phyloP scores from a whole-genome alignment of 1,140 invertebrate species.

The Euwallacea similis region DNA sequence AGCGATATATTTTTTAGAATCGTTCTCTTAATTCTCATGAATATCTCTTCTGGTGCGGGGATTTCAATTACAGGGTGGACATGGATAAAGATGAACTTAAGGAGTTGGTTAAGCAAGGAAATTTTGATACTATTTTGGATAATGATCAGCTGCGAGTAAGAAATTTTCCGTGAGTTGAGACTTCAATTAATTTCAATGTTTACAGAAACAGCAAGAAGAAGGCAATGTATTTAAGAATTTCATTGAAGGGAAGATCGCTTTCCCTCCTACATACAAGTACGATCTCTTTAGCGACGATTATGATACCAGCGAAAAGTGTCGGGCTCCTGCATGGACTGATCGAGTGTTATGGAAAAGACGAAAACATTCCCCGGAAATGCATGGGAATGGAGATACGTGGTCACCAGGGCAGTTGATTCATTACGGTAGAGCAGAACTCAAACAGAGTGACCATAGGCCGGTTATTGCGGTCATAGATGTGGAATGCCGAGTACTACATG shows the following conservation, averaged over 20 bases:
- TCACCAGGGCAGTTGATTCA: conserved; percentile 77
- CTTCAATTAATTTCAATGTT: conserved; percentile 28
- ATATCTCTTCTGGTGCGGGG: conserved; percentile 99
- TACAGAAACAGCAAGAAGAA: conserved; percentile 69
- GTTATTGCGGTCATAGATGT: conserved; percentile 90
- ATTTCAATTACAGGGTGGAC: conserved; percentile 99
- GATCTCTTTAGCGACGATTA: conserved; percentile 99
- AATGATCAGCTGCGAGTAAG: conserved; percentile 82
- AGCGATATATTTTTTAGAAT: conserved; percentile 51
- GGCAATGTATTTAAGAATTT: conserved; percentile 95
- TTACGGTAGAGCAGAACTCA: conserved; percentile 92
- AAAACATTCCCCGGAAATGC: conserved; percentile 69
- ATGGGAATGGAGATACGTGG: conserved; percentile 38
- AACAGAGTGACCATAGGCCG: conserved; percentile 97
- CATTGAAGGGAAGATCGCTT: conserved; percentile 88
- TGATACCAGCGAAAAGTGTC: conserved; percentile 97
- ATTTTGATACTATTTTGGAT: conserved; percentile 77
- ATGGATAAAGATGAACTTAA: conserved; percentile 95
- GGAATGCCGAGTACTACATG: conserved; percentile 78
- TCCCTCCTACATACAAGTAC: conserved; percentile 98
- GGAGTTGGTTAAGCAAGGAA: conserved; percentile 75
- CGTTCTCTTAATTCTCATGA: conserved; percentile 92
- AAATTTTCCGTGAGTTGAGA: conserved; percentile 40
- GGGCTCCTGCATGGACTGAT: conserved; percentile 98
- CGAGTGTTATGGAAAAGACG: conserved; percentile 87